Evolutionary conservation across 2,113 vertebrate genomes (phyloP), one percentile per base, ranked within the genome.

Genomic region (Pelmatolapia mariae): DNA sequence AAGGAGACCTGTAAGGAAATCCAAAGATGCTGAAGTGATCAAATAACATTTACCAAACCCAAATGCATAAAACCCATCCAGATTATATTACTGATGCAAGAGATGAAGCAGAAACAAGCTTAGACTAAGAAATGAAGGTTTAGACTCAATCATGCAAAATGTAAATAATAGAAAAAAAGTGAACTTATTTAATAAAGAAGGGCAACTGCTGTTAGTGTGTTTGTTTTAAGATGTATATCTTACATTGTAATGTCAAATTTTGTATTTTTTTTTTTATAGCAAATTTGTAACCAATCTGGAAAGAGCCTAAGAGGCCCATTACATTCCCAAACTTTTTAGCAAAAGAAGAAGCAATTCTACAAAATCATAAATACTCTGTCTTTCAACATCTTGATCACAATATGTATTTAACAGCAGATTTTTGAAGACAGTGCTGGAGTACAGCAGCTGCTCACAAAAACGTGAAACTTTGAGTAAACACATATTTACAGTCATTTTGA

Each of bases 31-130:
- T 82, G 47, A 47, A 86, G 82, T 83, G 88, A 91, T 91, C 86
- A 88, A 85, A 94, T 31, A 84, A 11, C 29, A 56, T 83, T 89
- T 82, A 89, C 89, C 86, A 93, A 93, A 89, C 89, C 87, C 84
- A 86, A 57, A 86, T 1, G n/a, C 24, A 19, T 50, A 50, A 22
- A 86, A 54, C 82, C 90, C 90, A 93, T 94, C 91, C 71, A 86
- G 81, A 89, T 88, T 61, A 52, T 43, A 89, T 86, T 87, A 87
- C 83, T 76, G 22, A 68, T 81, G 50, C 88, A 63, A 85, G 18
- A 31, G 78, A 73, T 80, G 50, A 84, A 82, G 90, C 90, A 93
- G 79, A 92, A 90, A 87, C 87, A 90, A 87, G 80, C 50, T 43
- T 12, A 9, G 57, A 66, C 68, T 36, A 10, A 56, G 12, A 91